Evolutionary conservation across 2,113 vertebrate genomes (phyloP).

Genomic region (Pithys albifrons): DNA sequence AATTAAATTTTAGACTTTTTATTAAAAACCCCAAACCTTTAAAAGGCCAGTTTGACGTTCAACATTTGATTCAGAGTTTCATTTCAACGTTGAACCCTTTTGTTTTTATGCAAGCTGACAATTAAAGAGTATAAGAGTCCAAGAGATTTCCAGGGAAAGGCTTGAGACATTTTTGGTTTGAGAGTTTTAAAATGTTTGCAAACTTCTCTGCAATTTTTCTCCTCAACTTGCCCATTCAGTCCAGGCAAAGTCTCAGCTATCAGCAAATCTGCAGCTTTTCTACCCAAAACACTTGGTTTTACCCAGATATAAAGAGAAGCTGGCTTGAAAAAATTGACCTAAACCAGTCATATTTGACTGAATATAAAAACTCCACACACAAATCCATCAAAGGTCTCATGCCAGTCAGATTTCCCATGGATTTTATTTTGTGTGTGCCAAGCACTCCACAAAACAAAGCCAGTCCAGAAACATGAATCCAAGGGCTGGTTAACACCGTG

Average conservation of each 20-base stretch:
- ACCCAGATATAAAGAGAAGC: neutral
- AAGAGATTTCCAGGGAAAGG: neutral
- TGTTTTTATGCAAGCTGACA: neutral
- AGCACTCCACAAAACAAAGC: constrained; percentile 64
- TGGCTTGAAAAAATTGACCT: neutral
- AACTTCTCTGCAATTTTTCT: neutral
- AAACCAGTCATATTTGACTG: neutral
- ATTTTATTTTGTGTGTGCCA: constrained; percentile 12
- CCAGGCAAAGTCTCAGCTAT: neutral
- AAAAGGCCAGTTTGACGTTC: neutral
- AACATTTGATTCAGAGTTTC: neutral
- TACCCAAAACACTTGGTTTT: neutral
- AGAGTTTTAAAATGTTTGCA: neutral
- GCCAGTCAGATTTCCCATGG: neutral
- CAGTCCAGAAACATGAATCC: constrained; percentile 24
- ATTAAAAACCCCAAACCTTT: neutral
- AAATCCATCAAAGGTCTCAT: rapidly evolving
- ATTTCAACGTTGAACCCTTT: neutral
- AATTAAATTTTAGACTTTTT: neutral
- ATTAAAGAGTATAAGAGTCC: neutral
- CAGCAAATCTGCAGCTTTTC: neutral
- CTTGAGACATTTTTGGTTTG: neutral
- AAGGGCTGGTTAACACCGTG: constrained; percentile 60
- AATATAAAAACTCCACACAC: neutral
- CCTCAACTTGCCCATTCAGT: neutral